phyloP scores from a whole-genome alignment of 2,888 invertebrate genomes.

The Pycnomerus fuliginosus region DNA sequence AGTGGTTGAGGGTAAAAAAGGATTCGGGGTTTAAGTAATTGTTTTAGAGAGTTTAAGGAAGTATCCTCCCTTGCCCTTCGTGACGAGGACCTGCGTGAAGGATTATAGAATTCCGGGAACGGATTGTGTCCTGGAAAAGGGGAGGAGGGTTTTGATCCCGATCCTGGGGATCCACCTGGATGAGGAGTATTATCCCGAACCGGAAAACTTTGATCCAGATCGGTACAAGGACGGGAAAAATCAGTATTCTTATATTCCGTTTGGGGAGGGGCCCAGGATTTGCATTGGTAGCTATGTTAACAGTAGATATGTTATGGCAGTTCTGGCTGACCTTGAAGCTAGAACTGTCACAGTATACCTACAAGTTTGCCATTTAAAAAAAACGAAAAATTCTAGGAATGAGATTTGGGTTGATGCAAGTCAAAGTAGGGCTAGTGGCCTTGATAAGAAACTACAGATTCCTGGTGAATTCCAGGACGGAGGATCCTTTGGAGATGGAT shows the following conservation, averaged over 20 bases:
- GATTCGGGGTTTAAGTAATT: background rate
- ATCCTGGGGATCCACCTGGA: slow-evolving; percentile 26
- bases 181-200: slow-evolving; percentile 24
- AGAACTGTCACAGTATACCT: too few species aligned
- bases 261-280: too few species aligned
- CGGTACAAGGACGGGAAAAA: slow-evolving; percentile 28
- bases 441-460: slow-evolving; percentile 35
- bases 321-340: too few species aligned
- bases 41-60: slow-evolving; percentile 29
- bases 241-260: slow-evolving; percentile 26
- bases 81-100: slow-evolving; percentile 25
- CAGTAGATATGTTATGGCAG: too few species aligned
- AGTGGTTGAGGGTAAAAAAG: slow-evolving; percentile 17
- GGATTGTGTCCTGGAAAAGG: slow-evolving; percentile 25
- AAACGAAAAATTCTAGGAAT: slow-evolving; percentile 40
- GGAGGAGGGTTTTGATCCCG: slow-evolving; percentile 21
- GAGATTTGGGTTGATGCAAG: slow-evolving; percentile 41
- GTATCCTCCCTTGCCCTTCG: slow-evolving; percentile 24
- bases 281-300: too few species aligned
- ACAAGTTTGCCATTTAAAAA: too few species aligned
- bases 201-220: slow-evolving; percentile 29
- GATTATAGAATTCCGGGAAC: slow-evolving; percentile 27
- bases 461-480: slow-evolving; percentile 31
- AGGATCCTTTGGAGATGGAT: slow-evolving; percentile 30
- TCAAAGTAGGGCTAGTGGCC: slow-evolving; percentile 37